Base-by-base conservation (phyloP, 2,113 vertebrate species). In the Gavialis gangeticus region DNA sequence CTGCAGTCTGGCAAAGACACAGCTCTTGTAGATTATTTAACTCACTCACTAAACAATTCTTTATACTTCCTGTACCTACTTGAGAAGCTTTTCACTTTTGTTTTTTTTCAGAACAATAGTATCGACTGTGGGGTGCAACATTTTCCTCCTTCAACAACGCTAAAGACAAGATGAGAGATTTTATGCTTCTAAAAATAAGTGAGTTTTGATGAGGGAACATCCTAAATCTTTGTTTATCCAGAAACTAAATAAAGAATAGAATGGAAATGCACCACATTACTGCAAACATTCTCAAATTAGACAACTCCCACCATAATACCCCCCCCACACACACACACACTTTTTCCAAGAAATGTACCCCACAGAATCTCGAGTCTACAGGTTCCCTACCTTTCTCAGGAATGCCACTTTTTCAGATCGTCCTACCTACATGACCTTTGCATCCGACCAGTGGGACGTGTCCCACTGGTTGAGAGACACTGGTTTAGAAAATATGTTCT, bases 401-500 rank as follows among this genome's bases (percentile, higher is more conserved):
- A 37, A 37, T 37, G 37, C 37, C 8, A 37, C 37, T 5, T 37
- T 37, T 37, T 37, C 37, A 6, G 37, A 37, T 37, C 5, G 37
- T 37, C 37, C 37, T 7, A 37, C 37, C 37, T 37, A 37, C 37
- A 37, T 37, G 8, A 37, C 37, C 37, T 37, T 37, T 37, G 37
- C 37, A 37, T 37, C 37, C 37, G 6, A 37, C 37, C 37, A 37
- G 37, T 5, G 37, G 37, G 37, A 37, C 37, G 37, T 37, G 37
- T 37, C 37, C 37, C 5, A 7, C 46, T 46, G 46, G 46, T 46
- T 46, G 46, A 46, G 76, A 87, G 59, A 79, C 54, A 89, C 46
- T 46, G 46, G 88, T 84, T 87, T 90, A 66, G 8, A 88, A 6
- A 85, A 56, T 16, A 34, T 37, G 22, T 78, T 96, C 95, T 93